phyloP scores from a whole-genome alignment of 1,140 invertebrate species.

The Zaprionus inermis region DNA sequence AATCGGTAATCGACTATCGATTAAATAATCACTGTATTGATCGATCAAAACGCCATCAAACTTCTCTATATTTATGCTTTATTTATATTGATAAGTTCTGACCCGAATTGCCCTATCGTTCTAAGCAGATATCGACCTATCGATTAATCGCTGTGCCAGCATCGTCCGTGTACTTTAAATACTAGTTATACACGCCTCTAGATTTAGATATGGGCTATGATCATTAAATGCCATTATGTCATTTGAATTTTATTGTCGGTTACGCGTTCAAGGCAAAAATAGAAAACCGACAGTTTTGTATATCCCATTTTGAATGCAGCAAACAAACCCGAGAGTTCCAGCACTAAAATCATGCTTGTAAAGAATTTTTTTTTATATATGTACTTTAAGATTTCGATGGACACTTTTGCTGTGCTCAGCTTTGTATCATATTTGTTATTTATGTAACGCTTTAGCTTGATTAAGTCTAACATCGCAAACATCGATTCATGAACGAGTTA shows the following conservation, averaged over 20 bases:
- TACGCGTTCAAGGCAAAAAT: no score
- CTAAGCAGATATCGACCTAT: neutral
- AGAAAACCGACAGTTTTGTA: neutral
- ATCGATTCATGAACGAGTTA: neutral
- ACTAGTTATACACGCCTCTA: conserved; percentile 22
- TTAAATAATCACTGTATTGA: neutral
- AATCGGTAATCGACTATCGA: neutral
- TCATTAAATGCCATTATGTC: conserved; percentile 8
- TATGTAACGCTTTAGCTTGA: conserved; percentile 32
- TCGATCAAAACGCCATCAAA: neutral
- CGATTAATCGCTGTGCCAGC: neutral
- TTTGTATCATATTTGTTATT: conserved; percentile 53
- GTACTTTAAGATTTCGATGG: no score
- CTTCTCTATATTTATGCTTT: neutral
- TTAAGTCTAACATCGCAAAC: neutral
- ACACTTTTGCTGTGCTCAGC: conserved; percentile 8
- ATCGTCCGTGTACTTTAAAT: conserved; percentile 18
- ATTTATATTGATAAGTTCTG: no score
- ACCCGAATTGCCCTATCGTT: neutral
- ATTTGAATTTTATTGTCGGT: conserved; percentile 1
- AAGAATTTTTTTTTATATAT: neutral
- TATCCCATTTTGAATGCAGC: no score
- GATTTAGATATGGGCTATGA: conserved; percentile 13
- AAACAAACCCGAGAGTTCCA: no score
- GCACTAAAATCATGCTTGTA: neutral